Percentiles rank a stretch among this genome's conserved stretches.
Evolutionary conservation across 2,797 vertebrate species (phyloP).

Genomic region (Galago senegalensis): DNA sequence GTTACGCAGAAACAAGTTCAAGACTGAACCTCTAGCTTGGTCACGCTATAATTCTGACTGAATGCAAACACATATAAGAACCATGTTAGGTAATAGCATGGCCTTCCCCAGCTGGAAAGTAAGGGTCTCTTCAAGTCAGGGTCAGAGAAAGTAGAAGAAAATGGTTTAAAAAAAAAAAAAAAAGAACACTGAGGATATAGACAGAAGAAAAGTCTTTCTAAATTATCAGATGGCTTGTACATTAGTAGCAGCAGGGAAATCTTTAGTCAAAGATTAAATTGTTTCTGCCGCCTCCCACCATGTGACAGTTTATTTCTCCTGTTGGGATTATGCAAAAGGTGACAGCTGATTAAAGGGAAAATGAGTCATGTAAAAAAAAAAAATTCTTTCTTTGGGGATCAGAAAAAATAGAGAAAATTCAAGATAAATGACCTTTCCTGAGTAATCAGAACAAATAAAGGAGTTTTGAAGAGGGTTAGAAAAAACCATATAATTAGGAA

Average conservation of each 20-base stretch:
- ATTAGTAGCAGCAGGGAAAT: neutral
- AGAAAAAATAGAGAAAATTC: slow-evolving; percentile 44
- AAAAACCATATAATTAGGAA: slow-evolving; percentile 82
- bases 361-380: slow-evolving; percentile 45
- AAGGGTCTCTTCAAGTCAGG: neutral
- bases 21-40: neutral
- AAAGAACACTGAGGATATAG: neutral
- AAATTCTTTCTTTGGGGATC: slow-evolving; percentile 28
- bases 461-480: slow-evolving; percentile 70
- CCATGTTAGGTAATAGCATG: neutral
- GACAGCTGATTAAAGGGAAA: slow-evolving; percentile 61
- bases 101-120: neutral
- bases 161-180: neutral
- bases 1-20: neutral
- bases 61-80: neutral
- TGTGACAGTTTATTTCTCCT: slow-evolving; percentile 45
- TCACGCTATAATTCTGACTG: neutral
- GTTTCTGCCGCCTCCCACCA: neutral
- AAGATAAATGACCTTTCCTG: slow-evolving; percentile 65
- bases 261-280: slow-evolving; percentile 2
- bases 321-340: slow-evolving; percentile 6
- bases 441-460: slow-evolving; percentile 72
- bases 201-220: neutral
- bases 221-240: neutral
- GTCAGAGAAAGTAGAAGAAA: neutral